Evolutionary conservation across 2,113 vertebrate species (phyloP), one percentile per base, ranked within the genome.

Genomic region (Entosphenus tridentatus): DNA sequence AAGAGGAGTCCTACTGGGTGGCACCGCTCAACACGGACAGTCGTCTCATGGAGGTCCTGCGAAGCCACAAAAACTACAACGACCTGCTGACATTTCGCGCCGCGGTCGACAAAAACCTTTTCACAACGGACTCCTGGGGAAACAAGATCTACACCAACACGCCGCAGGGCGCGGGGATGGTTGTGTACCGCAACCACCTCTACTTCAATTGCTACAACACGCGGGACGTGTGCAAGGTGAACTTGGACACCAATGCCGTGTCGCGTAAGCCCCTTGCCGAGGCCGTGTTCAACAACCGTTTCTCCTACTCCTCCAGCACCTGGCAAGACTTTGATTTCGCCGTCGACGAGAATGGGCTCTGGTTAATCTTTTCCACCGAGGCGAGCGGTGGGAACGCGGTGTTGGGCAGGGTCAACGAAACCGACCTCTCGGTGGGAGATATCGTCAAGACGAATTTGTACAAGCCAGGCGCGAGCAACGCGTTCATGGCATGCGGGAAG

Each of bases 331-430:
- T 80, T n/a, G 73, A 80, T 67, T 59, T 70, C 14, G 83, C 86
- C 0, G 83, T 88, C 72, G 93, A 96, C 73, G 89, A 98, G 78
- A 85, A 78, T 39, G 90, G 87, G 5, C 79, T 98, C 73, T 98
- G 92, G 93, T 88, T 88, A 71, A 85, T 95, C 79, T 96, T 95
- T 73, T 83, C 92, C 67, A 96, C 87, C 0, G 88, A 93, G 78
- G 80, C 82, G 1, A 39, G 39, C 6, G 39, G 39, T 39, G 39
- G 39, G 68, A 87, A 87, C 72, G 84, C 95, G 1, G 85, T 96
- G 75, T 84, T 98, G 70, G 89, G 89, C 78, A 87, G 84, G 78
- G 81, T 96, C 74, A 93, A 93, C 72, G 87, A 89, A 2, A 89
- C 86, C 72, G 85, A 85, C 8, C 82, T 98, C 54, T 80, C 80